Conservation (phyloP, 2,113 vertebrate genomes). For the Apteryx mantelli region DNA sequence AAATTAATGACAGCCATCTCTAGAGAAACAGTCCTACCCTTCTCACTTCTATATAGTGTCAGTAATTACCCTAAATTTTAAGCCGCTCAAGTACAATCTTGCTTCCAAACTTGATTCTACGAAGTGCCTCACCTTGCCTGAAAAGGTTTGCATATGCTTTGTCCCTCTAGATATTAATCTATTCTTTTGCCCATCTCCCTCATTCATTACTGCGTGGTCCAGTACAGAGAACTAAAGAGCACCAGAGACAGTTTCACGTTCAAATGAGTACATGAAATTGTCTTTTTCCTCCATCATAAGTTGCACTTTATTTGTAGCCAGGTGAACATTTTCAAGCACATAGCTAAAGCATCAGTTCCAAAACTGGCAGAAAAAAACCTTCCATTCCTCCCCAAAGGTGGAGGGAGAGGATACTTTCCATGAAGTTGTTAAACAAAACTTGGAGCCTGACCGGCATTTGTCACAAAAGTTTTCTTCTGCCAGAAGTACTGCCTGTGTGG, state of each 20-base stretch:
- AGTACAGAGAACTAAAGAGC: background rate
- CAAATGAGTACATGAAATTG: background rate
- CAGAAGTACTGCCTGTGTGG: background rate
- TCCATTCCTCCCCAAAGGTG: background rate
- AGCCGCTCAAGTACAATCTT: background rate
- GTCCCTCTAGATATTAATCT: background rate
- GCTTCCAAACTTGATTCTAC: background rate
- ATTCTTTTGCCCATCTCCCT: background rate
- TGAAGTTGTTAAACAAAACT: background rate
- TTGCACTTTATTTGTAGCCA: background rate
- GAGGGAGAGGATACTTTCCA: background rate
- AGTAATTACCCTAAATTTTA: background rate
- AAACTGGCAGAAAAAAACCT: background rate
- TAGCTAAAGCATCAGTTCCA: background rate
- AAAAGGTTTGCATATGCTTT: background rate
- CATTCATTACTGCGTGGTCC: background rate
- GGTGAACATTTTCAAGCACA: background rate
- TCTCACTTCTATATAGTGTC: background rate
- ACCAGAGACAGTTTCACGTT: background rate
- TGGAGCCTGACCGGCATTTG: background rate
- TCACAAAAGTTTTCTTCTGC: background rate
- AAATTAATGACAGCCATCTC: background rate
- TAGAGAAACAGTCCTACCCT: background rate
- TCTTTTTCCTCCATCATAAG: background rate
- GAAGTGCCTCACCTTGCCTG: background rate